Evolutionary conservation across 2,888 invertebrate species (phyloP), one percentile per base, ranked within the genome.

Genomic region (Caenorhabditis angaria): DNA sequence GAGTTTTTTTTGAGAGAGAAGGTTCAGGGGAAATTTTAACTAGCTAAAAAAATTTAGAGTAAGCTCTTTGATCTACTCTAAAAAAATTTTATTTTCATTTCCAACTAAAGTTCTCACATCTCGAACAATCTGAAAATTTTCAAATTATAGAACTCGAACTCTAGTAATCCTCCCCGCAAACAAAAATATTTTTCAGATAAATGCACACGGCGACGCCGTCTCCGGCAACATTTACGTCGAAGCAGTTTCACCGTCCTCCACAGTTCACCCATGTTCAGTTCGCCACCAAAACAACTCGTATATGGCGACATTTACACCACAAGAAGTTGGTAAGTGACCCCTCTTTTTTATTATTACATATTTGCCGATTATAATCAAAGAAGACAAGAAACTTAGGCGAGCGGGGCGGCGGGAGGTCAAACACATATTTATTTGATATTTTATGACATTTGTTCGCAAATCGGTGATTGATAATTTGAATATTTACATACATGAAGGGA

Each of bases 231-330:
- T 97, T 68, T 91, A 94, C 81, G 95, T 97, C 63, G 94, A 94
- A 58, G 96, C 97, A 0, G 93, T 93, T 83, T 93, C 95, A 25
- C 97, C 97, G 0, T 93, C 93, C 59, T 95, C 95, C 18, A 91
- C 93, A 55, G 91, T 93, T 0, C 91, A 93, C 65, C 91, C 92
- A 71, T 93, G 94, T 88, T 93, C 94, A 0, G 92, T 90, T 4
- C 82, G 84, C 5, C 88, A 89, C 63, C 83, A 82, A 29, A 92
- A 93, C 55, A 94, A 94, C 65, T 93, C 94, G 62, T 95, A 95
- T 88, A 94, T 94, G 81, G 95, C 97, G 78, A 95, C 94, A 84
- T 97, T 97, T 89, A 94, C 95, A 87, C 97, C 97, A 0, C 94
- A 95, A 83, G 97, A 97, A 90, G 93, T 95, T 48, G 97, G 97